Evolutionary conservation across 2,797 vertebrate genomes (phyloP), one percentile per base, ranked within the genome.

Genomic region (Myoxocephalus aenaeus): DNA sequence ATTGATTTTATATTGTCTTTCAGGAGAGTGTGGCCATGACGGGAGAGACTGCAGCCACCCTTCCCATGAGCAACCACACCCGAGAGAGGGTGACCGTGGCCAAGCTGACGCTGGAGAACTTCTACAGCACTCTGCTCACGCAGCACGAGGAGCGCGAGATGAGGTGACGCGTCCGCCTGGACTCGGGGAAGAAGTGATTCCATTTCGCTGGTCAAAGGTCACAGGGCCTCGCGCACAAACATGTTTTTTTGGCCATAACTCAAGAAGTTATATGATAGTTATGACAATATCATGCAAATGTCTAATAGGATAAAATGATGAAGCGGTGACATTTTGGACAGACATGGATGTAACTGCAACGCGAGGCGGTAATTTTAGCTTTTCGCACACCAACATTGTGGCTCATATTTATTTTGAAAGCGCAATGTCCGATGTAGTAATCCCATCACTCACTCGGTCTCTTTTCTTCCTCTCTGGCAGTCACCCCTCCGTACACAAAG

Each of bases 61-160:
- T 98, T 90, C 97, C 98, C 86, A 99, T 99, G 98, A 99, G 98
- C 95, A 99, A 97, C 94, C 98, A 99, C 94, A 99, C 98, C 83
- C 96, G 98, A 22, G 98, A 99, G 94, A 94, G 98, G 89, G 98
- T 99, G 88, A 99, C 98, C 0, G 98, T 99, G 90, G 97, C 98
- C 95, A 99, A 99, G 92, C 96, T 99, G 74, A 99, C 98, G 0
- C 85, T 99, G 94, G 98, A 99, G 91, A 99, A 99, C 93, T 99
- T 99, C 94, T 99, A 99, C 94, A 99, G 97, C 95, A 99, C 98
- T 67, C 94, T 99, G 54, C 97, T 99, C 63, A 94, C 97, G 29
- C 98, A 99, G 90, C 98, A 99, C 0, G 98, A 99, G 89, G 98
- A 99, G 94, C 95, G 98, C 7, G 98, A 99, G 93, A 98, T 95